Evolutionary conservation across 2,888 invertebrate genomes (phyloP), one percentile per base, ranked within the genome.

Genomic region (Anodontia alba): DNA sequence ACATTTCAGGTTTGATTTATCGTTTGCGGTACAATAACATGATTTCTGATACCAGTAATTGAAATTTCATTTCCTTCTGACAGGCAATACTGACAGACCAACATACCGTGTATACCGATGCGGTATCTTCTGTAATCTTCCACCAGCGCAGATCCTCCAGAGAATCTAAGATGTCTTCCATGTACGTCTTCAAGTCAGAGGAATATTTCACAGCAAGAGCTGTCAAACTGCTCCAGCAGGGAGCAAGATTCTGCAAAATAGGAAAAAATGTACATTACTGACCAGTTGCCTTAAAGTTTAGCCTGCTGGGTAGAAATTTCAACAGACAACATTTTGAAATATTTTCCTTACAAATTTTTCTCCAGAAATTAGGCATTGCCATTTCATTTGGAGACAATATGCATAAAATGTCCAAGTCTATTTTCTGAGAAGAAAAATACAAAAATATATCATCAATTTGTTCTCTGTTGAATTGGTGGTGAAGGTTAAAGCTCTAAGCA

Each of bases 181-280:
- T 78, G 54, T 90, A 88, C 1, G 92, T 91, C 54, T 88, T 85
- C 33, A 93, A 77, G 66, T 92, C 91, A 31, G 86, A 87, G 8
- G 91, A 91, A 76, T 92, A 93, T 78, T 91, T 88, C 51, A 92
- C 88, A 42, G 92, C 92, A 69, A 93, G 81, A 26, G 90, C 90
- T 31, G 89, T 88, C 57, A 93, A 80, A 77, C 92, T 92, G 78
- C 89, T 90, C 75, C 89, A 87, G 81, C 92, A 91, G 12, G 89
- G 82, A 17, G 86, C 81, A 33, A 80, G 66, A 54, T 86, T 83
- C 83, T 83, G 83, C 1, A 79, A 38, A 38, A 38, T 38, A 12
- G 5, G 5, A 38, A 38, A 8, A 12, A 8, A 38, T 38, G 12
- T 38, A 38, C 38, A n/a, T n/a, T n/a, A n/a, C n/a, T n/a, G n/a